These are phyloP conservation scores for Synanthedon vespiformis DNA, from an alignment of 2,888 invertebrate genomes.

Conservation along the genomic window DNA sequence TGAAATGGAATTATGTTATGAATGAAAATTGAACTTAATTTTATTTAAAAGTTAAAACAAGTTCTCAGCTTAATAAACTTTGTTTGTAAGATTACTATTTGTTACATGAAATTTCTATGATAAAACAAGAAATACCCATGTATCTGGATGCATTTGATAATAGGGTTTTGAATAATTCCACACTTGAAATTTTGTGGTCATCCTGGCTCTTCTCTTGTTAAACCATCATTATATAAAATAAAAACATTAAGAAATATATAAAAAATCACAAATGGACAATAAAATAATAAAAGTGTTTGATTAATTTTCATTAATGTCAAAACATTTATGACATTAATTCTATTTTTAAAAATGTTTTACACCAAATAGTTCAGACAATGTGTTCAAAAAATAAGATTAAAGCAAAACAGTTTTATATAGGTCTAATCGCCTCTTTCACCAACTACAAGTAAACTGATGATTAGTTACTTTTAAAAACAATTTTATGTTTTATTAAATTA, in stretches of 20 bases:
- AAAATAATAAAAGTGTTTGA: slow-evolving; percentile 35
- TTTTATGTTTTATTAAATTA: too few species aligned
- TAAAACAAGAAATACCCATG: slow-evolving; percentile 35
- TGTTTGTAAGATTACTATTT: too few species aligned
- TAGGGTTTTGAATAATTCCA: slow-evolving; percentile 66
- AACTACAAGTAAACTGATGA: too few species aligned
- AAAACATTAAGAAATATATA: slow-evolving; percentile 38
- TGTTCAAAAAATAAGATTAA: slow-evolving; percentile 9
- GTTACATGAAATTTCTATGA: too few species aligned
- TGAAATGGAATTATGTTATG: too few species aligned
- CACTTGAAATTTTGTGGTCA: slow-evolving; percentile 68
- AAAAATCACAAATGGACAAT: slow-evolving; percentile 30
- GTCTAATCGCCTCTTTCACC: too few species aligned
- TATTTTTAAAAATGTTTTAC: neutral
- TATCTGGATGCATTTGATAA: slow-evolving; percentile 65
- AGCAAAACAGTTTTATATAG: slow-evolving; percentile 17
- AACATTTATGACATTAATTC: slow-evolving; percentile 51
- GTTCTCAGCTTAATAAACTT: too few species aligned
- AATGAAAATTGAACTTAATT: too few species aligned
- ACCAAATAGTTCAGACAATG: neutral
- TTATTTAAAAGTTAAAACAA: too few species aligned
- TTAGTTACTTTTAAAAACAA: too few species aligned
- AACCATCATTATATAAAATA: slow-evolving; percentile 44
- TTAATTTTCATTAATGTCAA: slow-evolving; percentile 51
- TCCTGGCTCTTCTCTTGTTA: slow-evolving; percentile 33